Conservation (phyloP, 1,140 invertebrate species). For the Amyelois transitella region DNA sequence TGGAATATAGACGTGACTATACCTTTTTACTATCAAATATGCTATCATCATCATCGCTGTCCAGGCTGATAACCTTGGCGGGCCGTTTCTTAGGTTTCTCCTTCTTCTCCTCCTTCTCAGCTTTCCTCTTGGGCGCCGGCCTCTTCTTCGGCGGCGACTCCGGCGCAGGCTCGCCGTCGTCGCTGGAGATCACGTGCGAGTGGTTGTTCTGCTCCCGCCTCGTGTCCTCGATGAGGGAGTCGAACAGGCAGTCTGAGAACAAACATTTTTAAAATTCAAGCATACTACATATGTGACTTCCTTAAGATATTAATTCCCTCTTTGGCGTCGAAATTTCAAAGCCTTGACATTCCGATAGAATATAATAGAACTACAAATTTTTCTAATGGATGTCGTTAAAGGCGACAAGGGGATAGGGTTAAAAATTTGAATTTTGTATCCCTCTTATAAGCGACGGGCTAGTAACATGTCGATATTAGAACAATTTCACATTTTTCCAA, state of each 20-base stretch:
- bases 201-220: constrained; percentile 48
- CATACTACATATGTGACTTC: too few species aligned
- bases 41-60: constrained; percentile 62
- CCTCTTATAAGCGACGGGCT: too few species aligned
- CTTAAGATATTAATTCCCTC: too few species aligned
- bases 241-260: constrained; percentile 68
- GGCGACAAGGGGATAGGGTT: too few species aligned
- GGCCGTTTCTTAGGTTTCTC: constrained; percentile 58
- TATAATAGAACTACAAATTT: too few species aligned
- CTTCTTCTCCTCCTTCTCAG: constrained; percentile 36
- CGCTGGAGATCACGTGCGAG: constrained; percentile 46
- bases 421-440: too few species aligned
- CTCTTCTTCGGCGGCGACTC: constrained; percentile 54
- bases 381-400: too few species aligned
- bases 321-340: too few species aligned
- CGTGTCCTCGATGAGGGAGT: constrained; percentile 68
- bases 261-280: too few species aligned
- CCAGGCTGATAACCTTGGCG: constrained; percentile 43
- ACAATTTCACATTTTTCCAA: too few species aligned
- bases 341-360: too few species aligned
- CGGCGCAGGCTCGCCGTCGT: constrained; percentile 28
- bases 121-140: constrained; percentile 50
- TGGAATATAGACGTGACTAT: background rate
- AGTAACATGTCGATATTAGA: too few species aligned
- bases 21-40: constrained; percentile 71